A percentile compares a stretch with the other conserved stretches of the same genome.
Conservation (phyloP, 2,888 invertebrate species). For the Syrphus vitripennis region DNA sequence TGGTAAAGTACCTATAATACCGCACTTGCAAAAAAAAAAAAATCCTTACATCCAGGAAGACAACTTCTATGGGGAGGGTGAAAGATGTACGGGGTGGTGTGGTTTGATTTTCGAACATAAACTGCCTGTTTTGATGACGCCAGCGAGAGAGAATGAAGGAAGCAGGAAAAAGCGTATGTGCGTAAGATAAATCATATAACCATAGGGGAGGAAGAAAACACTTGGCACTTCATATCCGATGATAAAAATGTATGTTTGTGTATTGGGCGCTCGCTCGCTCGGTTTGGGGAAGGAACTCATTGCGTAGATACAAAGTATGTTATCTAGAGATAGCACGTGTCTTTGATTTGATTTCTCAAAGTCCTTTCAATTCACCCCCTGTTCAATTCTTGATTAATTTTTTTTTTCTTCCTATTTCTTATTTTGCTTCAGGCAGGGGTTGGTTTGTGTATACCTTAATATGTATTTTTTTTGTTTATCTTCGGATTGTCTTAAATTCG, state of each 20-base stretch:
- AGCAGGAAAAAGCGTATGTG: not conserved
- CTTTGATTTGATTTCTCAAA: constrained; percentile 36
- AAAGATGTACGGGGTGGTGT: not conserved
- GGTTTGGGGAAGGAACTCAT: not conserved
- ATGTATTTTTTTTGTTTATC: not conserved
- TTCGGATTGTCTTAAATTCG: not conserved
- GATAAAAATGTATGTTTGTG: not conserved
- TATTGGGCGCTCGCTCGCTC: too few relatives aligned
- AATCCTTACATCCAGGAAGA: constrained; percentile 1
- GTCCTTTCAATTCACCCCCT: constrained; percentile 29
- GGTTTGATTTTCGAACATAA: not conserved
- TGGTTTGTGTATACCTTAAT: not conserved
- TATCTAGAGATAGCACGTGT: constrained; percentile 52
- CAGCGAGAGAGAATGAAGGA: not conserved
- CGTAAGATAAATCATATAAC: not conserved
- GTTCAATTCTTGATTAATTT: constrained; percentile 36
- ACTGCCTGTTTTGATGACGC: not conserved
- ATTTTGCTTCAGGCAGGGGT: not conserved
- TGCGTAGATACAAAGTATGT: not conserved
- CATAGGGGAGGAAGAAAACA: constrained; percentile 3
- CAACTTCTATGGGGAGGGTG: too few relatives aligned
- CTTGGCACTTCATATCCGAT: not conserved
- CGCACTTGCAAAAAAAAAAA: not conserved
- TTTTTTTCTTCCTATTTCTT: not conserved
- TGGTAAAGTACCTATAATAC: not conserved